Base-by-base conservation (phyloP, 53 echinoderm and acorn worm genomes). In the Crossaster papposus region DNA sequence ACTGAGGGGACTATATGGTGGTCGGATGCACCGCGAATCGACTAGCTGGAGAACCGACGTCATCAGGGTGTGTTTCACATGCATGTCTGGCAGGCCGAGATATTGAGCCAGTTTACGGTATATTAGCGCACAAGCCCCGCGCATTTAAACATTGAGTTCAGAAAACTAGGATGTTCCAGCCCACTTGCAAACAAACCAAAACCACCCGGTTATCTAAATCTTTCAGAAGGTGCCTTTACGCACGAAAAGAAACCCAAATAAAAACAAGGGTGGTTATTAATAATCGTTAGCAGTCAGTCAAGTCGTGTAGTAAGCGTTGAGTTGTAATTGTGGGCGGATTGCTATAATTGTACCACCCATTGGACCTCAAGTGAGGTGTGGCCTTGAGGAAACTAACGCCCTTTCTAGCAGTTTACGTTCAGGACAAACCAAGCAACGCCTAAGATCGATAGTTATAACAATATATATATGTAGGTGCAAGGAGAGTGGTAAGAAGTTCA, bases 21-120 rank as follows among this genome's bases (percentile, higher is more conserved):
- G 37, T 70, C 68, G 83, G 83, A 85, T 73, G 54, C 72, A 32
- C 72, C 72, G 44, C 44, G 6, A 7, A 44, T 44, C n/a, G n/a
- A 20, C 5, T 83, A 72, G 84, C 84, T 83, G 23, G 31, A 71
- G 72, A 23, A 68, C 65, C 70, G 10, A 73, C 85, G 54, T 74
- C 51, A 73, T 34, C 72, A 73, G 85, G 85, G 74, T 72, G 35
- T 73, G 72, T 72, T 15, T 51, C 20, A 12, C 50, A 52, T 20
- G 23, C 50, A 51, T 72, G 51, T 51, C 74, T 85, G 85, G 10
- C 51, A 28, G 30, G 53, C 36, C 71, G 5, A 85, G 85, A 85
- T 85, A 72, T 73, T 73, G 52, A 51, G 28, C 23, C 15, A 51
- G 71, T 52, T n/a, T 30, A 23, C 84, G 51, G 23, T 85, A 64